Base-by-base conservation (phyloP, 1,140 invertebrate genomes). In the Lepeophtheirus salmonis region DNA sequence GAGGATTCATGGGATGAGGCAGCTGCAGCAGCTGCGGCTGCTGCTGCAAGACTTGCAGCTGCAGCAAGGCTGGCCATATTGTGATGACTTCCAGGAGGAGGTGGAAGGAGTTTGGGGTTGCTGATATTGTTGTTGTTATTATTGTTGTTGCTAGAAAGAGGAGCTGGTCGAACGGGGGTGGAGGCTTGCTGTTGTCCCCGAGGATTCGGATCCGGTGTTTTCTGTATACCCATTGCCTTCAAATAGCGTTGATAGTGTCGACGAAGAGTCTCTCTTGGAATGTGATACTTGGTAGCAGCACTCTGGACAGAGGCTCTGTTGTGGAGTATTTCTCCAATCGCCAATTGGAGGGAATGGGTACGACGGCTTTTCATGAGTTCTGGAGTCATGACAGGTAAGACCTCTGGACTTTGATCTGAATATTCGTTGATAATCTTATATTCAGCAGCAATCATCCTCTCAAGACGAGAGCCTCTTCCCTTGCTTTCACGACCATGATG, bases 381-480 rank as follows among this genome's bases (percentile, higher is more conserved):
- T n/a, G 59, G 59, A 17, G 59, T 61, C 22, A 61, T 61, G 4
- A 50, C 59, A 21, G 59, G 59, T n/a, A 61, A 23, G 16, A 17
- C 17, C 50, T 61, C 59, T 3, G 59, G 50, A 13, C 21, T 18
- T 18, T 21, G 20, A 17, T 61, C 49, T 1, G 17, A 22, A 25
- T 52, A 61, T 20, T 61, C 59, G 50, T 18, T 56, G n/a, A 61
- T 22, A 16, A 61, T 61, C 21, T 61, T 61, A 48, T 61, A 61
- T 50, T 61, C 59, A 12, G 59, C 59, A 20, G 59, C 59, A 18
- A 61, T 61, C 59, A 61, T 61, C 21, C 59, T n/a, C 51, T 61
- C 59, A 14, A 61, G 25, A 12, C 59, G 49, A 14, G 48, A 56
- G n/a, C 59, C 59, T 10, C 59, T n/a, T 2, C 59, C 59, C 18